Evolutionary conservation across 2,113 vertebrate species (phyloP).

Genomic region (Origma solitaria): DNA sequence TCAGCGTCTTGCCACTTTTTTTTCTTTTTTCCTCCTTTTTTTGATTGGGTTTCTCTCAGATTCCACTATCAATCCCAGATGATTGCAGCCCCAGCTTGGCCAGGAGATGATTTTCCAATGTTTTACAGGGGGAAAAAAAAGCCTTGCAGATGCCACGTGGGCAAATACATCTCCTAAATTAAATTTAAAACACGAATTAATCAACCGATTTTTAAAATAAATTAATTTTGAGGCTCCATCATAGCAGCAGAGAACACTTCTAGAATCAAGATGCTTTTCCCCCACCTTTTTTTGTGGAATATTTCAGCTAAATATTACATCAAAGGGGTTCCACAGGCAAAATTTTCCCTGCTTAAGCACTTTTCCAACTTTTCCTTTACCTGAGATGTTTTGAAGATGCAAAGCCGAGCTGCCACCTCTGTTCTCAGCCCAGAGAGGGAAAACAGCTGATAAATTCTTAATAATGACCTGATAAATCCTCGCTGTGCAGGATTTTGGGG

Average conservation of each 20-base stretch:
- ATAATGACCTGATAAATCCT: not conserved
- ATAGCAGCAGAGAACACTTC: not conserved
- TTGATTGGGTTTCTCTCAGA: too few relatives aligned
- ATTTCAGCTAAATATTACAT: not conserved
- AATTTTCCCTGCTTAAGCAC: not conserved
- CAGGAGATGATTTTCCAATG: not conserved
- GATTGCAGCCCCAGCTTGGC: too few relatives aligned
- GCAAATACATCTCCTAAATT: not conserved
- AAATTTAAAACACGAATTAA: not conserved
- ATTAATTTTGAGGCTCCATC: not conserved
- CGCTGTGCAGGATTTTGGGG: rapidly evolving
- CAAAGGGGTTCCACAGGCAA: not conserved
- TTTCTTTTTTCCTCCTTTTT: too few relatives aligned
- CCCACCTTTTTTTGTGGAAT: not conserved
- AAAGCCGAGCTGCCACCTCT: not conserved
- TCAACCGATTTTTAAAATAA: not conserved
- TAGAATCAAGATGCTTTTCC: not conserved
- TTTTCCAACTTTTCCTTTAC: not conserved
- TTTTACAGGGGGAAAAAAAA: not conserved
- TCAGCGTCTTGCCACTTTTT: not conserved
- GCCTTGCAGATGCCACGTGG: not conserved
- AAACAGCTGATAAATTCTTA: not conserved
- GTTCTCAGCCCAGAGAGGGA: not conserved
- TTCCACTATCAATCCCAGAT: too few relatives aligned
- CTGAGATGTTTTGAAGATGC: not conserved